These are phyloP conservation scores for Ischnura elegans DNA, from an alignment of 2,888 invertebrate genomes.

Conservation along the genomic window DNA sequence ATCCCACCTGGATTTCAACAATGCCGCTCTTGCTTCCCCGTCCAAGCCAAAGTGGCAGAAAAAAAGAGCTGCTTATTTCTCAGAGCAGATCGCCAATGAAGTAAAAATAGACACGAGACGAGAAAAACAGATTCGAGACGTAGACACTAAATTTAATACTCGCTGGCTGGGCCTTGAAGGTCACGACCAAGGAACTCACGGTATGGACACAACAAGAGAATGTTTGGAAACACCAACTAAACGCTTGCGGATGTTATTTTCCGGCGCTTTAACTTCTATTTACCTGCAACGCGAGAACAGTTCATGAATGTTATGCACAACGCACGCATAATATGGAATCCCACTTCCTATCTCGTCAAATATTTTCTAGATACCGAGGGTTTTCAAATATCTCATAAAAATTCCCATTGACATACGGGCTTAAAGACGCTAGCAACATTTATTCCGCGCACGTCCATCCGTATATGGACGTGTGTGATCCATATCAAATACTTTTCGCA, in stretches of 20 bases:
- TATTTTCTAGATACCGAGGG: too few species aligned
- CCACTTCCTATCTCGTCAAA: too few species aligned
- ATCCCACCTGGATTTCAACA: background rate
- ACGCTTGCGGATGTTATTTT: background rate
- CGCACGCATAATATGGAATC: too few species aligned
- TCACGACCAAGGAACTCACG: background rate
- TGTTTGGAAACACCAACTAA: background rate
- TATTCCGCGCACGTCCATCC: too few species aligned
- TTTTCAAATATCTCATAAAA: too few species aligned
- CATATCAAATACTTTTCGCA: too few species aligned
- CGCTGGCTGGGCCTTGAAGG: background rate
- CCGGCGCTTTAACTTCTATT: too few species aligned
- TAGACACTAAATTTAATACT: background rate
- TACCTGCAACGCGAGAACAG: too few species aligned
- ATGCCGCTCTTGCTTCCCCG: background rate
- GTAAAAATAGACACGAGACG: background rate
- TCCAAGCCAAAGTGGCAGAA: background rate
- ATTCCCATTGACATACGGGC: too few species aligned
- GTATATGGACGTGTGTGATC: too few species aligned
- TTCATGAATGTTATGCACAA: too few species aligned
- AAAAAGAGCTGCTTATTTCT: background rate
- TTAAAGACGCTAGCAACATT: too few species aligned
- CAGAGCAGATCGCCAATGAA: background rate
- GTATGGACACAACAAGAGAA: background rate
- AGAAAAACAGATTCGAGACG: background rate